Conservation (phyloP, 1,140 invertebrate genomes). For the Drosophila virilis region DNA sequence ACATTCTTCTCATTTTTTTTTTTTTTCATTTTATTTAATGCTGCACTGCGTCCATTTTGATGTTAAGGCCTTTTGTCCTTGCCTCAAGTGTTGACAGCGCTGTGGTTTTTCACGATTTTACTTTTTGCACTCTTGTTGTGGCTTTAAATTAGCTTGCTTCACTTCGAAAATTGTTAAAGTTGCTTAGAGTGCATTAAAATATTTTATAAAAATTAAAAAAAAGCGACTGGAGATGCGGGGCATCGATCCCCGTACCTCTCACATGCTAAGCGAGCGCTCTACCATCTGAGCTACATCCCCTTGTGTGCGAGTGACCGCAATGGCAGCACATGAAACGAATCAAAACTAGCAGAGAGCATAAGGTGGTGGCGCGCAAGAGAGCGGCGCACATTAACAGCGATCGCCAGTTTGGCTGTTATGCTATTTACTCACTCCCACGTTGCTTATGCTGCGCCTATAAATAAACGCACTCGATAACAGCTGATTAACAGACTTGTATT, state of each 20-base stretch:
- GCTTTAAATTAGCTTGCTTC: slow-evolving; percentile 28
- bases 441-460: slow-evolving; percentile 23
- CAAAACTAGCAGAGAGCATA: slow-evolving; percentile 18
- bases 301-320: not conserved
- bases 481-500: slow-evolving; percentile 27
- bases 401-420: slow-evolving; percentile 13
- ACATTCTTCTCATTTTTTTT: not conserved
- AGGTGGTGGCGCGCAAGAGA: not conserved
- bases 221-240: slow-evolving; percentile 86
- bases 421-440: slow-evolving; percentile 9
- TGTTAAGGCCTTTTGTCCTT: slow-evolving; percentile 71
- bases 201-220: not conserved
- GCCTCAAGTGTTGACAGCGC: slow-evolving; percentile 55
- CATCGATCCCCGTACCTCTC: slow-evolving; percentile 93
- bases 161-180: not conserved
- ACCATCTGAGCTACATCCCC: slow-evolving; percentile 88
- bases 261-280: slow-evolving; percentile 94
- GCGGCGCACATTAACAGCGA: slow-evolving; percentile 5
- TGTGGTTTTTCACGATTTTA: slow-evolving; percentile 30
- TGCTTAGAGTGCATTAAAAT: not conserved
- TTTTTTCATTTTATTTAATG: slow-evolving; percentile 47
- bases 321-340: not conserved
- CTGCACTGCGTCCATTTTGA: slow-evolving; percentile 72
- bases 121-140: slow-evolving; percentile 6
- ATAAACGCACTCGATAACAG: slow-evolving; percentile 35